Evolutionary conservation across 2,797 vertebrate genomes (phyloP).

Genomic region (Urophycis tenuis): DNA sequence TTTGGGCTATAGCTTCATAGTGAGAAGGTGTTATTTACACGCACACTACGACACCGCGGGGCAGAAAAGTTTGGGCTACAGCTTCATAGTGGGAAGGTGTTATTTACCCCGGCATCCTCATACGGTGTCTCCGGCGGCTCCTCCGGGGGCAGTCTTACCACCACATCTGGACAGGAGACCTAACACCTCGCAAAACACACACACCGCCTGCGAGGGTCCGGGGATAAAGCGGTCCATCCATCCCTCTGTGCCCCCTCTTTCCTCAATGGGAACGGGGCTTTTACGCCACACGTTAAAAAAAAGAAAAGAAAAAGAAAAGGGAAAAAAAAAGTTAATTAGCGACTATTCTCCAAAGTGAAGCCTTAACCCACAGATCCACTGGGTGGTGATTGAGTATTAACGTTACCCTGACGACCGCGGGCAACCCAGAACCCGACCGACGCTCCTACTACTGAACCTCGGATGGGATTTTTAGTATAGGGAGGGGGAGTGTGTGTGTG

Average conservation of each 20-base stretch:
- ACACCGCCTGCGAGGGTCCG: too few species aligned
- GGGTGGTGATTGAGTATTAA: neutral
- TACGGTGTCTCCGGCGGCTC: neutral
- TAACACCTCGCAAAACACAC: neutral
- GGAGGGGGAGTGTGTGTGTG: slow-evolving; percentile 33
- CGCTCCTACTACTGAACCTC: neutral
- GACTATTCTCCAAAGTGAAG: neutral
- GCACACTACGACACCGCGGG: too few species aligned
- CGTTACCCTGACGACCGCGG: neutral
- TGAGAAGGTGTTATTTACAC: neutral
- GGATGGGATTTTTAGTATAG: neutral
- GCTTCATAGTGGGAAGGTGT: neutral
- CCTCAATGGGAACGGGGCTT: neutral
- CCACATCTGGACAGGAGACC: neutral
- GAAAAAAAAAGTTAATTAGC: neutral
- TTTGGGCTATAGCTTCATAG: too few species aligned
- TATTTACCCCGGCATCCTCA: neutral
- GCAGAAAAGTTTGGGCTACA: too few species aligned
- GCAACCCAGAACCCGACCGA: neutral
- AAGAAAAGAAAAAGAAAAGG: too few species aligned
- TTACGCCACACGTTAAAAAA: too few species aligned
- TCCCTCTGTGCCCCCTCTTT: neutral
- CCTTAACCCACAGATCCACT: neutral
- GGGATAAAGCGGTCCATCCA: neutral
- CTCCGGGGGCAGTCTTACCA: neutral